A percentile compares a stretch with the other conserved stretches of the same genome.
Evolutionary conservation across 2,113 vertebrate species (phyloP).

Genomic region (Anseranas semipalmata): DNA sequence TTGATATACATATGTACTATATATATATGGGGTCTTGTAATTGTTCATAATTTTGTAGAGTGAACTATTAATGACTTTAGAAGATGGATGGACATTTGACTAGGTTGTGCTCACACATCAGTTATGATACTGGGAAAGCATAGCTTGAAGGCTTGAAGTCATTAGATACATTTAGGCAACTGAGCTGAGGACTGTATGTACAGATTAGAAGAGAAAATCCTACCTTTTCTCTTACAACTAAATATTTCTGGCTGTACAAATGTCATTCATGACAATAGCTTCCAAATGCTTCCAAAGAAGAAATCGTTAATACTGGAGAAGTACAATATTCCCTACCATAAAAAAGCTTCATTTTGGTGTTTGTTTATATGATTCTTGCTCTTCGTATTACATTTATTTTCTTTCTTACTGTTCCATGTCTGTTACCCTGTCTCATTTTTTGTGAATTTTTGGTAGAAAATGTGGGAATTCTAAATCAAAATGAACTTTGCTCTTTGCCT

Average conservation of each 20-base stretch:
- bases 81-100: background rate
- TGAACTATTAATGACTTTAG: background rate
- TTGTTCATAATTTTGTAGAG: background rate
- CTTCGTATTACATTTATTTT: background rate
- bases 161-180: background rate
- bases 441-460: background rate
- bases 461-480: background rate
- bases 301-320: background rate
- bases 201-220: background rate
- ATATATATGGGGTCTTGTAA: background rate
- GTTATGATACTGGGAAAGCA: background rate
- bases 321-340: background rate
- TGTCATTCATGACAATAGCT: no score
- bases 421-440: background rate
- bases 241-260: background rate
- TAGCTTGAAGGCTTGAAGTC: background rate
- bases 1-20: no score
- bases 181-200: background rate
- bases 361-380: background rate
- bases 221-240: background rate
- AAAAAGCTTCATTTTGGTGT: background rate
- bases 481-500: background rate
- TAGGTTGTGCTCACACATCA: background rate
- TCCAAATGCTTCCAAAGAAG: background rate
- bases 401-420: background rate